These are phyloP conservation scores for Pipistrellus pygmaeus DNA, from an alignment of 2,797 vertebrate genomes.

Conservation along the genomic window DNA sequence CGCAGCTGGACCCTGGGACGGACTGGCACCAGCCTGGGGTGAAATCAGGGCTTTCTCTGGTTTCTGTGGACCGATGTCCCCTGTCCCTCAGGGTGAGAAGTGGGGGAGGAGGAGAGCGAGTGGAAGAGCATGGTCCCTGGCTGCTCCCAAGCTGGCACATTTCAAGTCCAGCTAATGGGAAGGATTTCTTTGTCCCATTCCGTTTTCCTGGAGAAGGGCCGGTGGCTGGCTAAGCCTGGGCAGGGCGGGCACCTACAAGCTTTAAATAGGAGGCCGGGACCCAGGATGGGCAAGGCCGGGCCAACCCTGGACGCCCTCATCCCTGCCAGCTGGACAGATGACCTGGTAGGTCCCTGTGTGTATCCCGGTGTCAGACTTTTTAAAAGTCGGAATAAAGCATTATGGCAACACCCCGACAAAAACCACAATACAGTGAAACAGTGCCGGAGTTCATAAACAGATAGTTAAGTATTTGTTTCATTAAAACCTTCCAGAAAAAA, in stretches of 20 bases:
- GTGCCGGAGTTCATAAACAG: background rate
- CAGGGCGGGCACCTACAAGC: background rate
- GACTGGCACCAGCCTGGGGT: no score
- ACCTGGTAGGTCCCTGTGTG: background rate
- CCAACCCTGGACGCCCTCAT: background rate
- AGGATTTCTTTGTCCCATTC: background rate
- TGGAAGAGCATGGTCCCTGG: background rate
- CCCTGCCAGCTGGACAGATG: background rate
- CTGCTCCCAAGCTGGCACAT: no score
- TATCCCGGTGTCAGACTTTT: background rate
- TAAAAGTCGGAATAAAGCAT: background rate
- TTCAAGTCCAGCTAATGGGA: background rate
- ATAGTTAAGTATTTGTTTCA: background rate
- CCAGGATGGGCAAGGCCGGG: background rate
- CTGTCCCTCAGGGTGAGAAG: fast-evolving
- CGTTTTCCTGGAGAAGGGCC: background rate
- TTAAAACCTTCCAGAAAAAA: conserved; percentile 36
- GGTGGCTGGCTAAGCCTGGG: background rate
- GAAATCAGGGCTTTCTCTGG: background rate
- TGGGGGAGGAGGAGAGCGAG: no score
- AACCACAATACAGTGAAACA: background rate
- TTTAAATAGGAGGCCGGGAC: background rate
- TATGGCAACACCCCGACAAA: background rate
- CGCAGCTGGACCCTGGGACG: background rate
- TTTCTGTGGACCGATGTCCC: background rate